Conservation (phyloP, 2,888 invertebrate genomes). For the Aquatica leii region DNA sequence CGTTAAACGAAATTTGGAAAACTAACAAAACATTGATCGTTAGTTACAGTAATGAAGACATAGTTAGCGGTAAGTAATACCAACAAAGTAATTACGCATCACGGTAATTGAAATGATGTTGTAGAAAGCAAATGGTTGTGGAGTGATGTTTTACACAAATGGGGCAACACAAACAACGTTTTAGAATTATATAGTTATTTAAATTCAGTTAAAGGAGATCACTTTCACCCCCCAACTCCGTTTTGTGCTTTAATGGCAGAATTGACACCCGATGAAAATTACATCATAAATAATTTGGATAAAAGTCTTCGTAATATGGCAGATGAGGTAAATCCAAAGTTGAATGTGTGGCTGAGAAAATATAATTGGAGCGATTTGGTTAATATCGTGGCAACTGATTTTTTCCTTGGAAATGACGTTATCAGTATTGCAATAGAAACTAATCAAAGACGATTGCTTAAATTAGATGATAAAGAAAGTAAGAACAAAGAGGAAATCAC, state of each 20-base stretch:
- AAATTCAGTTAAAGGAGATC: background rate
- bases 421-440: slow-evolving; percentile 66
- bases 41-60: slow-evolving; percentile 61
- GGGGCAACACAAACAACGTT: slow-evolving; percentile 17
- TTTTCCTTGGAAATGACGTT: slow-evolving; percentile 71
- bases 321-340: slow-evolving; percentile 69
- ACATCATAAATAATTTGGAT: slow-evolving; percentile 65
- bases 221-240: slow-evolving; percentile 45
- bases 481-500: too few relatives aligned
- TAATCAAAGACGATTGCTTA: slow-evolving; percentile 30
- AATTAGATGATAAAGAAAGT: too few relatives aligned
- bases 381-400: slow-evolving; percentile 74
- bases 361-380: slow-evolving; percentile 66
- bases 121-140: slow-evolving; percentile 54
- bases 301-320: slow-evolving; percentile 69
- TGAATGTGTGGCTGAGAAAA: slow-evolving; percentile 68
- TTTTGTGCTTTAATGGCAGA: slow-evolving; percentile 71
- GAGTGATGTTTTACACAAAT: slow-evolving; percentile 62
- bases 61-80: slow-evolving; percentile 51
- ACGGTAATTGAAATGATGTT: background rate
- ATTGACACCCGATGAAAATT: slow-evolving; percentile 68
- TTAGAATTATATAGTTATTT: slow-evolving; percentile 33
- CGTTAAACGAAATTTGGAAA: slow-evolving; percentile 63
- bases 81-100: too few relatives aligned
- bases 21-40: slow-evolving; percentile 63